Base-by-base conservation (phyloP, 2,797 vertebrate species). In the Rhadinocentrus ornatus region DNA sequence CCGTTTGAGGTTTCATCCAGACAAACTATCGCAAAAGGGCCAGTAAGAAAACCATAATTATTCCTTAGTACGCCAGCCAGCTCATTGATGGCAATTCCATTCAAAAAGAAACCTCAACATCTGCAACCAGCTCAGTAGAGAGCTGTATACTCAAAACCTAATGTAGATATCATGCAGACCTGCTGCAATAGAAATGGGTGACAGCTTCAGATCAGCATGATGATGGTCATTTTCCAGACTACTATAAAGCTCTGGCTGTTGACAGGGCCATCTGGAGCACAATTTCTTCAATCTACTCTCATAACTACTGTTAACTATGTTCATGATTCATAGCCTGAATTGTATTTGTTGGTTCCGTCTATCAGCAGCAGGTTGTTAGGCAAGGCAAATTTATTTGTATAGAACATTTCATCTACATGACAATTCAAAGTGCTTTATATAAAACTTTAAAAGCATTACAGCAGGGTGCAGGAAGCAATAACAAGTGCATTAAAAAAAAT, bases 1-100 rank as follows among this genome's bases (percentile, higher is more conserved):
- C 72, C 75, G 75, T 83, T 82, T 89, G 76, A 87, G 85, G 69
- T 89, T 91, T 92, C 69, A 85, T 75, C 69, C 69, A 72, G 58
- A 56, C 75, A 69, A 79, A 69, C 67, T 72, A 68, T 24, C 69
- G 69, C 61, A 41, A 39, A 54, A 37, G 68, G 69, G 67, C 69
- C 77, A 87, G 76, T 69, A 77, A 88, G 75, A 83, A 82, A 90
- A 87, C 89, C 82, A 85, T 86, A 91, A 91, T 89, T 77, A 89
- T 77, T 65, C 63, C 62, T 77, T 34, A 53, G 77, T 66, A 48
- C 2, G 50, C 78, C 86, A 83, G 67, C 75, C 75, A 83, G 77
- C 68, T 80, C 66, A 63, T 70, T 72, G 80, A 73, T 35, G 12
- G 75, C 73, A 58, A 64, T 53, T 55, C 69, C 57, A 37, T 69